A percentile compares a stretch with the other conserved stretches of the same genome.
These are phyloP conservation scores for Pipistrellus pipistrellus DNA, from an alignment of 2,797 vertebrate genomes.

Conservation along the genomic window DNA sequence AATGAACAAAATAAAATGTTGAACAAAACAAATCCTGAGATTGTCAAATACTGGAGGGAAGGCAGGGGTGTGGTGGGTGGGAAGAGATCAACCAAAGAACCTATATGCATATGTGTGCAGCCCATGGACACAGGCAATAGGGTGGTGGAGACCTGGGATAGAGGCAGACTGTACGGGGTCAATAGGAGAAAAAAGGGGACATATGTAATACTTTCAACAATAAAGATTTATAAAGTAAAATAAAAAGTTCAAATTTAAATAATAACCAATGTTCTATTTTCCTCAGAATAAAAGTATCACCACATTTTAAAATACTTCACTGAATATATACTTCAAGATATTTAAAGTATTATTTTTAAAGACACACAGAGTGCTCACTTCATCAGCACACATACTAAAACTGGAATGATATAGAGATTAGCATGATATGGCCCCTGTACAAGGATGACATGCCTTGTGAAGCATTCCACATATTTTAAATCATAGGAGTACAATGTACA, in stretches of 20 bases:
- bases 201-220: no score
- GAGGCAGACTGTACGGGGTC: no score
- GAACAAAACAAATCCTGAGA: no score
- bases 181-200: no score
- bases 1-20: no score
- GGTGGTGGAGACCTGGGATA: no score
- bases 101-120: no score
- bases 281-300: slow-evolving; percentile 60
- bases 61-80: no score
- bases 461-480: neutral
- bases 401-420: neutral
- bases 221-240: no score
- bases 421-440: neutral
- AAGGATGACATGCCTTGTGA: neutral
- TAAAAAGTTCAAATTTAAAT: slow-evolving; percentile 8
- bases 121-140: no score
- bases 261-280: slow-evolving; percentile 21
- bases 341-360: neutral
- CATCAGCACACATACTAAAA: neutral
- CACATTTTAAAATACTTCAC: slow-evolving; percentile 50
- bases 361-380: neutral
- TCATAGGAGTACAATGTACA: neutral
- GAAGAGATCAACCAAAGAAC: no score
- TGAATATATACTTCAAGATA: neutral
- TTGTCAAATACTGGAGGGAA: no score